These are phyloP conservation scores for Philaenus spumarius DNA, from an alignment of 1,140 invertebrate genomes.

Conservation along the genomic window DNA sequence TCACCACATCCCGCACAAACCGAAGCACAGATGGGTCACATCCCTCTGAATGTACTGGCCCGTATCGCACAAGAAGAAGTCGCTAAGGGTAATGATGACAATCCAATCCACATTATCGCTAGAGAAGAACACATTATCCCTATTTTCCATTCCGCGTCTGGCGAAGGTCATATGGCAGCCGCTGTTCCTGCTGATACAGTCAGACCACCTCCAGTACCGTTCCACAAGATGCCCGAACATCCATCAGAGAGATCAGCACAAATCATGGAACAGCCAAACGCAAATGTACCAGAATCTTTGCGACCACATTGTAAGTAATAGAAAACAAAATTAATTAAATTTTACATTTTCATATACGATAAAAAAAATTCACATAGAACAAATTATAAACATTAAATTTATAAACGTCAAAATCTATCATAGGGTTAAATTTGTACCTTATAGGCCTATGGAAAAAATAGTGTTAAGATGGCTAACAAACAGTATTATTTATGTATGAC, in stretches of 20 bases:
- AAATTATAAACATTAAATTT: too few relatives aligned
- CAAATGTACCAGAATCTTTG: conserved; percentile 10
- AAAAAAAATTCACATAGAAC: too few relatives aligned
- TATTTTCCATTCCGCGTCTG: conserved; percentile 21
- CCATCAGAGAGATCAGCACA: conserved; percentile 1
- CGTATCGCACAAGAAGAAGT: conserved; percentile 18
- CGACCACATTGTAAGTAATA: conserved; percentile 35
- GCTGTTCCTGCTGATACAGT: conserved; percentile 27
- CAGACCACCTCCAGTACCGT: conserved; percentile 26
- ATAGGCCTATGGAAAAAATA: too few relatives aligned
- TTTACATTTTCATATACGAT: too few relatives aligned
- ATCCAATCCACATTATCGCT: conserved; percentile 27
- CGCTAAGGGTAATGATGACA: conserved; percentile 11
- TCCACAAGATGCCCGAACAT: conserved; percentile 23
- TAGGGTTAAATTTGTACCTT: too few relatives aligned
- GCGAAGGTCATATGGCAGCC: conserved; percentile 19
- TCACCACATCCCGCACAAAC: background rate
- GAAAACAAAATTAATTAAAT: too few relatives aligned
- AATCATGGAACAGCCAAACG: background rate
- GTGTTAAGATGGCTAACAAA: too few relatives aligned
- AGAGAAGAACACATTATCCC: conserved; percentile 28
- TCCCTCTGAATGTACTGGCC: conserved; percentile 2
- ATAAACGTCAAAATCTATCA: too few relatives aligned
- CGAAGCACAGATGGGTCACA: background rate
- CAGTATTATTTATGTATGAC: too few relatives aligned